phyloP scores from a whole-genome alignment of 2,888 invertebrate genomes.

The Cephalotes varians region DNA sequence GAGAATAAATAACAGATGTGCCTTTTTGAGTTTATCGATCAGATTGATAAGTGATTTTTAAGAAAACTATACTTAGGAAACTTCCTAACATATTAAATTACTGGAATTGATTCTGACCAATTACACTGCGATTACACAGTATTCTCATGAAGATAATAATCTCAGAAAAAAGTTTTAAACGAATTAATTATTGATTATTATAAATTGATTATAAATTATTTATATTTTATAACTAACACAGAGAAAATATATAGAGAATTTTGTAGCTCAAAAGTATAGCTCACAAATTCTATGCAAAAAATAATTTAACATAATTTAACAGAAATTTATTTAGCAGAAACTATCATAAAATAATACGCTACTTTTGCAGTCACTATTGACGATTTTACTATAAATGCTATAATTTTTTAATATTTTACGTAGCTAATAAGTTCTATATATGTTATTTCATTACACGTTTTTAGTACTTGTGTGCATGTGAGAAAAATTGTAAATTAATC shows the following conservation, averaged over 20 bases:
- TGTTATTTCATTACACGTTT: background rate
- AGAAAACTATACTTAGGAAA: background rate
- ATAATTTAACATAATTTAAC: background rate
- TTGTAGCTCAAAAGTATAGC: background rate
- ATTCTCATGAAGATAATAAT: background rate
- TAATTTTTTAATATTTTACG: background rate
- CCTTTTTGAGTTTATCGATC: background rate
- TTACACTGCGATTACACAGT: background rate
- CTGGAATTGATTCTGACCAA: background rate
- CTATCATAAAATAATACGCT: background rate
- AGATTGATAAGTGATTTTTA: background rate
- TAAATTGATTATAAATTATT: too few relatives aligned
- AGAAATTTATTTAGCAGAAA: background rate
- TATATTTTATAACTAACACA: background rate
- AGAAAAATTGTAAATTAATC: background rate
- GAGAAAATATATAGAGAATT: background rate
- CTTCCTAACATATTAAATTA: too few relatives aligned
- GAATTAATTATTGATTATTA: background rate
- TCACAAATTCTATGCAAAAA: background rate
- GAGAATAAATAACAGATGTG: background rate
- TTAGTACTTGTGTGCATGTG: background rate
- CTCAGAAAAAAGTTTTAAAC: background rate
- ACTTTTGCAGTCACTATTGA: background rate
- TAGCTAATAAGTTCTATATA: background rate
- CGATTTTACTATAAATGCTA: background rate